Evolutionary conservation across 2,888 invertebrate species (phyloP).

Genomic region (Synanthedon myopaeformis): DNA sequence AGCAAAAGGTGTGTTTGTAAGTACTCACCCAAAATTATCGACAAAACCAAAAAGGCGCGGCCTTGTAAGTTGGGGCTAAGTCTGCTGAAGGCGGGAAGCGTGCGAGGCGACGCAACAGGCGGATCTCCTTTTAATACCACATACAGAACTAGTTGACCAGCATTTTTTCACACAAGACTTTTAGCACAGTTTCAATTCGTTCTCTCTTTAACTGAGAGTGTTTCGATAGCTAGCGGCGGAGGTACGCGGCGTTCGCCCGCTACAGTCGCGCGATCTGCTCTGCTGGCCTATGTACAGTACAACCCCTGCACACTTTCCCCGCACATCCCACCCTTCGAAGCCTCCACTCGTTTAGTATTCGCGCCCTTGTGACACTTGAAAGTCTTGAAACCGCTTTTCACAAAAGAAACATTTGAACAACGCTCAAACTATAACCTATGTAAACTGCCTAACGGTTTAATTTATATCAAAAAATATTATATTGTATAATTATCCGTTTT

Average conservation of each 20-base stretch:
- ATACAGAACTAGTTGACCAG: slow-evolving; percentile 32
- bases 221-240: slow-evolving; percentile 20
- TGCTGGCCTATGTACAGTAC: slow-evolving; percentile 34
- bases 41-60: slow-evolving; percentile 30
- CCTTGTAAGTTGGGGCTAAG: slow-evolving; percentile 12
- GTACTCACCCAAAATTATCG: slow-evolving; percentile 42
- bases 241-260: slow-evolving; percentile 53
- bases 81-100: slow-evolving; percentile 13
- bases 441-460: no score
- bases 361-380: slow-evolving; percentile 67
- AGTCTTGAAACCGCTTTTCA: slow-evolving; percentile 63
- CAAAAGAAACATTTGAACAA: slow-evolving; percentile 26
- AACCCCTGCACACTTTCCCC: slow-evolving; percentile 23
- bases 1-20: slow-evolving; percentile 4
- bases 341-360: slow-evolving; percentile 61
- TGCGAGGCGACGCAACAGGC: slow-evolving; percentile 38
- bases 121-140: slow-evolving; percentile 15
- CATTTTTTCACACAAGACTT: slow-evolving; percentile 40
- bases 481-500: no score
- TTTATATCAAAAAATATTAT: no score
- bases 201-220: slow-evolving; percentile 9
- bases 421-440: no score
- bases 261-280: slow-evolving; percentile 53
- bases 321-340: slow-evolving; percentile 26
- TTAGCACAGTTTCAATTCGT: slow-evolving; percentile 29